Base-by-base conservation (phyloP, 2,888 invertebrate genomes). In the Euplexia lucipara region DNA sequence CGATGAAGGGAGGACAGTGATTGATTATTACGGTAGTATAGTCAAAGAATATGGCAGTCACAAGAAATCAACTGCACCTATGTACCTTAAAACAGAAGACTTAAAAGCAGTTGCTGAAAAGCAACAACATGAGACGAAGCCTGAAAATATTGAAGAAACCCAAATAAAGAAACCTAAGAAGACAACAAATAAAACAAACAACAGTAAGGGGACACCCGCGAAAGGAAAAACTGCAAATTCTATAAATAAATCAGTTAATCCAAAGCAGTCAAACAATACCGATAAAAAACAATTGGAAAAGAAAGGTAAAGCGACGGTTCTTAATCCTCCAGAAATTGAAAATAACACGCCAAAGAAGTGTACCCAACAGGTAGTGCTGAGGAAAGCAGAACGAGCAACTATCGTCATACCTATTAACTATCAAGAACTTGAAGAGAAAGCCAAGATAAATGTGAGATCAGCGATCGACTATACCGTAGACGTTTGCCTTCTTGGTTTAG, bases 1-100 rank as follows among this genome's bases (percentile, higher is more conserved):
- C 52, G 97, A 97, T 76, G 97, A 97, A 88, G 96, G 96, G 0
- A 96, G 96, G 86, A 97, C 97, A 0, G 96, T 97, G 0, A 97
- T 97, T 16, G 97, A 97, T 91, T 97, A 98, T 86, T 98, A 98
- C 82, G 97, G 97, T 18, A 98, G 97, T 86, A 97, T 98, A 74
- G 97, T 98, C 1, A 96, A 96, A 81, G 97, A 97, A 86, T 97
- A 97, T 81, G 97, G 97, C 14, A 92, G 91, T 62, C 92, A 92
- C 16, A 95, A 95, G 70, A 95, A 92, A 83, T 87, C 93, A 8
- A 86, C 91, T 49, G 92, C 95, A 12, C 95, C 95, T 0, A 88
- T 96, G 42, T 97, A 96, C 79, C 92, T 97, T 22, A 96, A 96
- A 78, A 96, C 96, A 7, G 96, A 97, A 60, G 96, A 96, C 62